A percentile compares a stretch with the other conserved stretches of the same genome.
Evolutionary conservation across 2,113 vertebrate genomes (phyloP).

Genomic region (Neomonachus schauinslandi): DNA sequence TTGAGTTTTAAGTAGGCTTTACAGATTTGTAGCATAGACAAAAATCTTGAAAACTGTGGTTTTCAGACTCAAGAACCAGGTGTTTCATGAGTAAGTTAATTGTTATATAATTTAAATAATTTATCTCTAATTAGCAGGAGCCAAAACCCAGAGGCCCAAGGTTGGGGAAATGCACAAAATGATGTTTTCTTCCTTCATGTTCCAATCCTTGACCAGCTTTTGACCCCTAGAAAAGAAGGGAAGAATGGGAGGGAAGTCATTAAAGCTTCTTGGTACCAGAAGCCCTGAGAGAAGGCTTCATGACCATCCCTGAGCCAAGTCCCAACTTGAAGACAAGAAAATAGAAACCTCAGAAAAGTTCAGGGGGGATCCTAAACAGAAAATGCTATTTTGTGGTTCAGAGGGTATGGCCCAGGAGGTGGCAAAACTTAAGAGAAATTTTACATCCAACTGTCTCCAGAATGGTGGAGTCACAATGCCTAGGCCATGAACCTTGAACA

Average conservation of each 20-base stretch:
- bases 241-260: background rate
- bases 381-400: background rate
- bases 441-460: background rate
- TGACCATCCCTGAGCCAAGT: background rate
- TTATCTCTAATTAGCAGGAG: background rate
- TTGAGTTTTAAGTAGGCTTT: background rate
- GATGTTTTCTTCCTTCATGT: background rate
- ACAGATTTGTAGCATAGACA: background rate
- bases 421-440: background rate
- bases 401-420: background rate
- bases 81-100: background rate
- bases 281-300: background rate
- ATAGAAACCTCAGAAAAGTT: background rate
- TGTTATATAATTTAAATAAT: background rate
- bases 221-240: background rate
- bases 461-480: background rate
- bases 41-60: background rate
- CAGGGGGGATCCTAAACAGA: background rate
- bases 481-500: background rate
- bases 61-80: background rate
- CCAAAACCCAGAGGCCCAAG: background rate
- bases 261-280: background rate
- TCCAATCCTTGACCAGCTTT: background rate
- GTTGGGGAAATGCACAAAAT: background rate
- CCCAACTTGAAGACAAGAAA: background rate